A percentile compares a stretch with the other conserved stretches of the same genome.
Conservation (phyloP, 92 coral and sea anemone genomes). For the Phenganax stokvisi region DNA sequence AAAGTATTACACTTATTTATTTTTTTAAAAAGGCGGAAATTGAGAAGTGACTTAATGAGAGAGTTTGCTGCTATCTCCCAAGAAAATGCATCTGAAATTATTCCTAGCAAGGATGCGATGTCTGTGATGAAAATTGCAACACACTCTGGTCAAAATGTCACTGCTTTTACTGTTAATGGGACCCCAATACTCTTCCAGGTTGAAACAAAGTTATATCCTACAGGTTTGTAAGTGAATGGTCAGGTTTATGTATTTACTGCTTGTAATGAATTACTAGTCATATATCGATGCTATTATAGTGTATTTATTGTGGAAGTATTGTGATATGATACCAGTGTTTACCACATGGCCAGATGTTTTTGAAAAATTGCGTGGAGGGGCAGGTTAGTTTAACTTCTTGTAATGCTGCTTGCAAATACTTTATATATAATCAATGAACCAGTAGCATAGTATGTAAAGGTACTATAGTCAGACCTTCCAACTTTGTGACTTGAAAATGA, state of each 20-base stretch:
- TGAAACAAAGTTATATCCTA: constrained; percentile 71
- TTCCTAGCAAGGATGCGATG: constrained; percentile 95
- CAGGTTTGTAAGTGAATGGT: constrained; percentile 53
- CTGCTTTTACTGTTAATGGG: constrained; percentile 70
- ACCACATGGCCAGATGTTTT: constrained; percentile 91
- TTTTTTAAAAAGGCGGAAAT: constrained; percentile 59
- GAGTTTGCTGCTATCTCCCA: constrained; percentile 58
- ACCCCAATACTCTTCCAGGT: constrained; percentile 87
- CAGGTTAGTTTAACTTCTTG: constrained; percentile 51
- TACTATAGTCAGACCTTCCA: too few relatives aligned
- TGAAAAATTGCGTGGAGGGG: constrained; percentile 87
- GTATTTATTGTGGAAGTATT: constrained; percentile 77
- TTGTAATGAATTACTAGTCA: background rate
- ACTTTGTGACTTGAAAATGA: too few relatives aligned
- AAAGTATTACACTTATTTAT: background rate
- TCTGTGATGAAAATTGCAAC: constrained; percentile 70
- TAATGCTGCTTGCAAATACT: background rate
- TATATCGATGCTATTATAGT: constrained; percentile 41
- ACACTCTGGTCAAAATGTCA: constrained; percentile 71
- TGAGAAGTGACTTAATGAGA: constrained; percentile 64
- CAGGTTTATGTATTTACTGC: background rate
- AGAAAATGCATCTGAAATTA: constrained; percentile 53
- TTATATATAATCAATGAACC: background rate
- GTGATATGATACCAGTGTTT: constrained; percentile 63
- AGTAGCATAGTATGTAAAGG: background rate